Evolutionary conservation across 2,888 invertebrate species (phyloP).

Genomic region (Chrysolina haemoptera): DNA sequence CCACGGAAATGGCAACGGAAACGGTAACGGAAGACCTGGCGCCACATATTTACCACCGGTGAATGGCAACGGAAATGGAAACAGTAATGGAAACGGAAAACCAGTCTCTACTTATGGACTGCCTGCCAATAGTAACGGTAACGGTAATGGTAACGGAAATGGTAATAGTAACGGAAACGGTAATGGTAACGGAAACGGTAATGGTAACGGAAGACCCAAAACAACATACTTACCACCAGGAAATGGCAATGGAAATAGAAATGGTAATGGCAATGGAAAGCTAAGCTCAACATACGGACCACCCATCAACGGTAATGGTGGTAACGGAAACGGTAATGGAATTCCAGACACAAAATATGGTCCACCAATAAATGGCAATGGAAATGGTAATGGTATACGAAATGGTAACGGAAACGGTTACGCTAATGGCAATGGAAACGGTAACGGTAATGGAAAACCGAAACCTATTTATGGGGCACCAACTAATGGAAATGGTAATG

Average conservation of each 20-base stretch:
- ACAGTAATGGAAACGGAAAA: slow-evolving; percentile 49
- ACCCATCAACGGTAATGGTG: slow-evolving; percentile 56
- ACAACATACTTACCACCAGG: slow-evolving; percentile 44
- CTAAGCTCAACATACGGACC: slow-evolving; percentile 61
- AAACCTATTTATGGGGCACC: too few species aligned
- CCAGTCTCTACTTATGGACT: slow-evolving; percentile 38
- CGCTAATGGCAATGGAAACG: too few species aligned
- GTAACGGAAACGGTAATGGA: slow-evolving; percentile 41
- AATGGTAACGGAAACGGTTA: slow-evolving; percentile 48
- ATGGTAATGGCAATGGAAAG: slow-evolving; percentile 37
- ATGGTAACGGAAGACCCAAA: slow-evolving; percentile 41
- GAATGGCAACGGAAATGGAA: too few species aligned
- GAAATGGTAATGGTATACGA: slow-evolving; percentile 38
- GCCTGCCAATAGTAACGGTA: slow-evolving; percentile 46
- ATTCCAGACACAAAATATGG: slow-evolving; percentile 59
- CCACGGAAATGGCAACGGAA: too few species aligned
- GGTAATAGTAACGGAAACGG: slow-evolving; percentile 38
- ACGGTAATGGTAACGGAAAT: slow-evolving; percentile 45
- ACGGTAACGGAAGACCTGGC: slow-evolving; percentile 39
- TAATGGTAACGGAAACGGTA: slow-evolving; percentile 42
- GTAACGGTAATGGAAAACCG: slow-evolving; percentile 36
- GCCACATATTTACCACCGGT: too few species aligned
- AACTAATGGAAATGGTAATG: too few species aligned
- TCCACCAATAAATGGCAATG: slow-evolving; percentile 59
- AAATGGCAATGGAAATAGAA: slow-evolving; percentile 40